phyloP scores from a whole-genome alignment of 1,140 invertebrate species.

The Cecropterus lyciades region DNA sequence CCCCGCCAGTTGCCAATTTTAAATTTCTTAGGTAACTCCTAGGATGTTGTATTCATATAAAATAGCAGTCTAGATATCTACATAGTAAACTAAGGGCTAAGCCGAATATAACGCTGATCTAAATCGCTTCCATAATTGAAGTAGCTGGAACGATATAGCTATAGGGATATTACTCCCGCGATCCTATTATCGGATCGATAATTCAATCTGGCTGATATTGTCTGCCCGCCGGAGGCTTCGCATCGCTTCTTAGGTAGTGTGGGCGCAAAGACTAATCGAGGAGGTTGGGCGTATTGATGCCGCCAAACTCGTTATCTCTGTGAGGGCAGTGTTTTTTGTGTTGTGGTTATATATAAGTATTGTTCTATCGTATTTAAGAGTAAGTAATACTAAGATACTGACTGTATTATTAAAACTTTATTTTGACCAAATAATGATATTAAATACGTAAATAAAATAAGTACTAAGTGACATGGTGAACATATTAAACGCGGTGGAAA shows the following conservation, averaged over 20 bases:
- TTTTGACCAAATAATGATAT: too few relatives aligned
- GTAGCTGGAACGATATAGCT: constrained; percentile 56
- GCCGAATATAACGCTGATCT: constrained; percentile 42
- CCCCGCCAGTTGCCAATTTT: too few relatives aligned
- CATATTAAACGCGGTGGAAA: too few relatives aligned
- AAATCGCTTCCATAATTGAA: constrained; percentile 53
- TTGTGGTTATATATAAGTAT: too few relatives aligned
- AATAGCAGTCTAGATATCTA: too few relatives aligned
- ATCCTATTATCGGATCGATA: constrained; percentile 68
- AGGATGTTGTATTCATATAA: too few relatives aligned
- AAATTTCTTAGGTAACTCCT: too few relatives aligned
- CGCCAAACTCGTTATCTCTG: background rate
- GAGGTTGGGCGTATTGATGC: constrained; percentile 7
- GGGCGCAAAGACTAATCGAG: constrained; percentile 27
- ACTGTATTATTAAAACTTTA: too few relatives aligned
- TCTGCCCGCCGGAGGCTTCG: constrained; percentile 46
- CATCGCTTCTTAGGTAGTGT: constrained; percentile 46
- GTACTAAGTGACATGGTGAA: too few relatives aligned
- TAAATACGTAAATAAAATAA: too few relatives aligned
- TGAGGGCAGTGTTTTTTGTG: background rate
- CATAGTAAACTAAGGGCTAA: background rate
- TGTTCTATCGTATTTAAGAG: too few relatives aligned
- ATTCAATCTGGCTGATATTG: constrained; percentile 66
- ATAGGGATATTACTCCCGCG: constrained; percentile 57
- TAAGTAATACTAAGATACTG: too few relatives aligned